phyloP scores from a whole-genome alignment of 2,113 vertebrate species.

The Muscicapa adusta region DNA sequence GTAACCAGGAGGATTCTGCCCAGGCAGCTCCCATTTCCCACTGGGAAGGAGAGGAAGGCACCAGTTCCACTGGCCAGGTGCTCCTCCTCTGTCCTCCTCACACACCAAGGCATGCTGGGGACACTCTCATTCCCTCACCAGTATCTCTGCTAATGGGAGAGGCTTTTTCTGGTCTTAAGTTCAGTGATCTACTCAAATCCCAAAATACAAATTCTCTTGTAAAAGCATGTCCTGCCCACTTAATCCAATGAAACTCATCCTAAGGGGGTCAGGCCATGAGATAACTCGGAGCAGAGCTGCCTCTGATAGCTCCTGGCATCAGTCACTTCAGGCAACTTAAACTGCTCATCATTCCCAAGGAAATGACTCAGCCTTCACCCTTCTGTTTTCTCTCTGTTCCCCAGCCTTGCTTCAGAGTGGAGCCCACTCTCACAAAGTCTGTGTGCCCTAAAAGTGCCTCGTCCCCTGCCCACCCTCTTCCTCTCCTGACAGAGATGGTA shows the following conservation, averaged over 20 bases:
- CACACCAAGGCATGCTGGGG: not conserved
- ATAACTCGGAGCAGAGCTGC: not conserved
- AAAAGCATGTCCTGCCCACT: conserved; percentile 10
- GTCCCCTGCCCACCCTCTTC: conserved; percentile 26
- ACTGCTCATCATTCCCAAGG: conserved; percentile 8
- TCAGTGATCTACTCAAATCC: conserved; percentile 35
- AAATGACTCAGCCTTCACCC: conserved; percentile 57
- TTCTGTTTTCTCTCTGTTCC: conserved; percentile 42
- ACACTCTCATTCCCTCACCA: not conserved
- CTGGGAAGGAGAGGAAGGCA: not conserved
- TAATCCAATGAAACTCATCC: conserved; percentile 51
- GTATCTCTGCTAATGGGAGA: not conserved
- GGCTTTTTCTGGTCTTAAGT: conserved; percentile 29
- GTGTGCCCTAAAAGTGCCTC: not conserved
- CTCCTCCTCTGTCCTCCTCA: not conserved
- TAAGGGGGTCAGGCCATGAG: conserved; percentile 19
- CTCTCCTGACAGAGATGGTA: not conserved
- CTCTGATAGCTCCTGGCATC: conserved; percentile 13
- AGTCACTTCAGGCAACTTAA: conserved; percentile 27
- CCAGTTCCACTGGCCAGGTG: not conserved
- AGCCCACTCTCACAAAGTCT: not conserved
- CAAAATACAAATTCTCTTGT: conserved; percentile 27
- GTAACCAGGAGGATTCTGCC: no score
- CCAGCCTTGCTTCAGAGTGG: not conserved
- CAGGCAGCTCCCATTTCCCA: not conserved